Evolutionary conservation across 2,113 vertebrate species (phyloP).

Genomic region (Aythya baeri): DNA sequence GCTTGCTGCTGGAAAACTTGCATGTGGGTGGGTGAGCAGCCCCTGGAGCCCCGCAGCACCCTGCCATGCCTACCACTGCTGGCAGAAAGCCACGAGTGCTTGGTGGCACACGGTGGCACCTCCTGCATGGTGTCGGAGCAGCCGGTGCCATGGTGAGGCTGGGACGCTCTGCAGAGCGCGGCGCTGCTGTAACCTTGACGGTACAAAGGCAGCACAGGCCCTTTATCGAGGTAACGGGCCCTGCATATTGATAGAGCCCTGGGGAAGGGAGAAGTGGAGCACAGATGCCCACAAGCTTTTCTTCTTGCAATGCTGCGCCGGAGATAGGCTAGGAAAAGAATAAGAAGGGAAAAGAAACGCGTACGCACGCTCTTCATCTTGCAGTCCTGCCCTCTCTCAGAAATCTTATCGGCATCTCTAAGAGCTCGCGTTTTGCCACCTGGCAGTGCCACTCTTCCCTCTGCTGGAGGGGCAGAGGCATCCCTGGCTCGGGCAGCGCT

Average conservation of each 20-base stretch:
- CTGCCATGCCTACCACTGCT: fast-evolving
- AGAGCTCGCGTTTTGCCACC: not conserved
- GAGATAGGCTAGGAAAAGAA: not conserved
- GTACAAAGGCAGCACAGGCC: not conserved
- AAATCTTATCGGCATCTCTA: not conserved
- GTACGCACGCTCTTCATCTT: not conserved
- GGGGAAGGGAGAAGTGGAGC: not conserved
- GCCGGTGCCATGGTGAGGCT: not conserved
- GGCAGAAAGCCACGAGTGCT: not conserved
- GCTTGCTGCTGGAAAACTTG: not conserved
- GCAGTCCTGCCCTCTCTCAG: not conserved
- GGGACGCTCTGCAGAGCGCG: not conserved
- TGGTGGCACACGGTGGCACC: not conserved
- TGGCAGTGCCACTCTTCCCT: not conserved
- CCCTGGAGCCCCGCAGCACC: not conserved
- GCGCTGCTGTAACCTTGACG: not conserved
- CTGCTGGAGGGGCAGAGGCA: not conserved
- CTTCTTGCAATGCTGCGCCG: not conserved
- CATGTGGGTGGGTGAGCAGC: fast-evolving
- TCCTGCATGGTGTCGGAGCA: too few relatives aligned
- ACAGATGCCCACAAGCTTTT: conserved; percentile 7
- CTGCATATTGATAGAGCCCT: not conserved
- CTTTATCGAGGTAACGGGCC: not conserved
- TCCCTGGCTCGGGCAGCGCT: too few relatives aligned
- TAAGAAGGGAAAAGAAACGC: not conserved